These are phyloP conservation scores for Fistularia tabacaria DNA, from an alignment of 2,797 vertebrate species.

Conservation along the genomic window DNA sequence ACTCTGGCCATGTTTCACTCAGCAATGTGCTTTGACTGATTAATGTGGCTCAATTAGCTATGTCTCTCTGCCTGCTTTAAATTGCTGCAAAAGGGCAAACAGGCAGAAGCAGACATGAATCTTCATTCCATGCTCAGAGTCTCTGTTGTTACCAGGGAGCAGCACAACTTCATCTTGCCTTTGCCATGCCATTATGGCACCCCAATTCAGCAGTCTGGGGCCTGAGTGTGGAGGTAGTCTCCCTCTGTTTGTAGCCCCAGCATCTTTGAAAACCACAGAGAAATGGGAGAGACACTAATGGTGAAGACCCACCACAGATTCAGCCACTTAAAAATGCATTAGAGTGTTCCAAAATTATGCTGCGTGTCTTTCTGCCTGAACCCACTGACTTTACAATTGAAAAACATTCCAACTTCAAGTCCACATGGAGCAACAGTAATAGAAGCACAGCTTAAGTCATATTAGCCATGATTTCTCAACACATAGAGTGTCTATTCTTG, in stretches of 20 bases:
- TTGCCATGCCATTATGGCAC: constrained; percentile 52
- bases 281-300: constrained; percentile 43
- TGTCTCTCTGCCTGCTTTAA: constrained; percentile 35
- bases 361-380: constrained; percentile 22
- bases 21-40: constrained; percentile 39
- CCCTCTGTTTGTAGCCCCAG: constrained; percentile 40
- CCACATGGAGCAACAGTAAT: constrained; percentile 17
- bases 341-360: constrained; percentile 39
- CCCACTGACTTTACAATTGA: constrained; percentile 16
- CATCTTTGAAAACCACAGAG: constrained; percentile 41
- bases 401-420: constrained; percentile 27
- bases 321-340: constrained; percentile 63
- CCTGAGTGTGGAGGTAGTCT: constrained; percentile 57
- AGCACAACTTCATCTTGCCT: constrained; percentile 46
- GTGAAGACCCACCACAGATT: constrained; percentile 47
- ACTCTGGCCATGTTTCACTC: constrained; percentile 19
- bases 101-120: constrained; percentile 30
- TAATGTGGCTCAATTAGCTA: constrained; percentile 47
- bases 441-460: constrained; percentile 14
- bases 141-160: constrained; percentile 57
- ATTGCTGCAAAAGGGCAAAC: constrained; percentile 46
- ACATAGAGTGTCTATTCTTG: constrained; percentile 4
- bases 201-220: constrained; percentile 41
- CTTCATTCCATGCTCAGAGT: constrained; percentile 35
- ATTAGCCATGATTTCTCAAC: constrained; percentile 16